Conservation (phyloP, 2,113 vertebrate species). For the Pterocles gutturalis region DNA sequence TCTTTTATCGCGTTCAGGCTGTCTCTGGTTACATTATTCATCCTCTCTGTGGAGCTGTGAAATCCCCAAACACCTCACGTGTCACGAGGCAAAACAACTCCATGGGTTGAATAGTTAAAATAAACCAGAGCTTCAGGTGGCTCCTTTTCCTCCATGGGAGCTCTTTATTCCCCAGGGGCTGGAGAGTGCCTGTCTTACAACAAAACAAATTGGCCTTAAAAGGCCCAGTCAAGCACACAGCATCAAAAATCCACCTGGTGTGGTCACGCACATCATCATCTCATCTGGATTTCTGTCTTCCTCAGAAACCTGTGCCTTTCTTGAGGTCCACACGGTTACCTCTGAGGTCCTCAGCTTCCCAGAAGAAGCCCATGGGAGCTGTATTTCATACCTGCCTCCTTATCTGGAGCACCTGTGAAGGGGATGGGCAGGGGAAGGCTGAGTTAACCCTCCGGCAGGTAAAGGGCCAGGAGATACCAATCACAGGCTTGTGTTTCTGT, state of each 20-base stretch:
- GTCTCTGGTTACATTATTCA: not conserved
- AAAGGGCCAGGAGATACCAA: not conserved
- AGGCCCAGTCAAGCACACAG: not conserved
- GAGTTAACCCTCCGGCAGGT: not conserved
- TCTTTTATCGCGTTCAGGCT: not conserved
- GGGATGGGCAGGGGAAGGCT: not conserved
- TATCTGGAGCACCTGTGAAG: not conserved
- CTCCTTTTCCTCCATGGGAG: not conserved
- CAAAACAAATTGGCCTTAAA: not conserved
- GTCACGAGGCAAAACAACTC: not conserved
- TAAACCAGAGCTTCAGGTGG: not conserved
- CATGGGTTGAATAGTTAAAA: not conserved
- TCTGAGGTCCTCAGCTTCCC: not conserved
- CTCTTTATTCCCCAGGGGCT: not conserved
- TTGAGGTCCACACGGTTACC: not conserved
- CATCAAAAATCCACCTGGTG: rapidly evolving
- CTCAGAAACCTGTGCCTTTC: not conserved
- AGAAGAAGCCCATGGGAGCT: not conserved
- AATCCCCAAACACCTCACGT: not conserved
- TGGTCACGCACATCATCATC: not conserved
- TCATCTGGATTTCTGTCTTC: not conserved
- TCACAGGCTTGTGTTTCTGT: not conserved
- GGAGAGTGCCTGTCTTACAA: not conserved
- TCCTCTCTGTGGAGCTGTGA: not conserved
- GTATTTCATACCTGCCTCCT: not conserved